Conservation (phyloP, 2,113 vertebrate species). For the Lontra canadensis region DNA sequence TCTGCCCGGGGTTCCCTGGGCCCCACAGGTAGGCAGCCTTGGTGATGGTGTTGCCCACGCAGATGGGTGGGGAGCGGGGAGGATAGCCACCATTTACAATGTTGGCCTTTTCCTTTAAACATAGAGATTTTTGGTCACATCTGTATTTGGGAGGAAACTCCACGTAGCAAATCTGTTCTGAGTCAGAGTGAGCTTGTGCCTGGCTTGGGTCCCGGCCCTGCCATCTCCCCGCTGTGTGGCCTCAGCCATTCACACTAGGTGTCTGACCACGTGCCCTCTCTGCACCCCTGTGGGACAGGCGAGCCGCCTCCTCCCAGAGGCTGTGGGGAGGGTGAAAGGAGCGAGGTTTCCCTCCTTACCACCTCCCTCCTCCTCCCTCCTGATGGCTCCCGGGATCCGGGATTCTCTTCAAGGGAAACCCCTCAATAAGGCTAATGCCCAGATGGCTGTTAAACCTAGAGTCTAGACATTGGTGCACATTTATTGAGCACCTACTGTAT, state of each 20-base stretch:
- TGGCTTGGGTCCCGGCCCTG: not conserved
- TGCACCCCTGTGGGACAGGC: not conserved
- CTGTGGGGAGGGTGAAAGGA: not conserved
- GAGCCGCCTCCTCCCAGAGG: not conserved
- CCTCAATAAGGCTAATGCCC: not conserved
- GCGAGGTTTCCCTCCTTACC: accelerated
- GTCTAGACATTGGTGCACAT: accelerated
- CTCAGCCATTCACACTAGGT: accelerated
- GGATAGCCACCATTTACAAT: accelerated
- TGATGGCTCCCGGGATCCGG: not conserved
- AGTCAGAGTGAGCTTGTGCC: not conserved
- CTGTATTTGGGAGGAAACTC: not conserved
- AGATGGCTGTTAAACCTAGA: not conserved
- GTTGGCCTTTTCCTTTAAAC: not conserved
- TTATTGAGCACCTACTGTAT: not conserved
- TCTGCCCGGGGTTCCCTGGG: not conserved
- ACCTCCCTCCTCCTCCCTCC: not conserved
- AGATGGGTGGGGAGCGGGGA: not conserved
- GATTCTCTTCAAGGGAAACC: not conserved
- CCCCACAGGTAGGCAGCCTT: not conserved
- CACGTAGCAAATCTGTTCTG: accelerated
- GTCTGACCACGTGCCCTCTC: accelerated
- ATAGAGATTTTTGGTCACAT: too few relatives aligned
- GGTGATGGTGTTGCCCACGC: accelerated
- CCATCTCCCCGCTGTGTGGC: not conserved